Percentiles rank a stretch among this genome's conserved stretches.
These are phyloP conservation scores for Crotalus helleri DNA, from an alignment of 2,113 vertebrate species.

Conservation along the genomic window DNA sequence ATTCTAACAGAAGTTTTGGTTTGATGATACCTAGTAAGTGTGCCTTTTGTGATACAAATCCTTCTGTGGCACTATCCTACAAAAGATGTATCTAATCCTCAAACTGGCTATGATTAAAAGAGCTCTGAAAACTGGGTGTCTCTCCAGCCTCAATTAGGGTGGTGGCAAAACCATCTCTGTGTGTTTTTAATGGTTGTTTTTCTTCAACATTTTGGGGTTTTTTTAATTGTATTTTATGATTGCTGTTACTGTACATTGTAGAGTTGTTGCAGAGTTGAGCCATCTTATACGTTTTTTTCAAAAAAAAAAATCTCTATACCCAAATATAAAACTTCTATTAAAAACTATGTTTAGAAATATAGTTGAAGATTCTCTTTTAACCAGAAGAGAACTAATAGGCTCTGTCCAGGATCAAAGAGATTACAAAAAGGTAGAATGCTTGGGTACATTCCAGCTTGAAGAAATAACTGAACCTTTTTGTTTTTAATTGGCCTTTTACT, in stretches of 20 bases:
- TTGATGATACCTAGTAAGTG: not conserved
- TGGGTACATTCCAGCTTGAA: conserved; percentile 22
- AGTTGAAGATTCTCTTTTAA: not conserved
- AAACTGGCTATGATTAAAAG: not conserved
- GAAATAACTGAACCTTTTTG: conserved; percentile 37
- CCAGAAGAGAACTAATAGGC: conserved; percentile 27
- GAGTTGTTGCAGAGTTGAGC: not conserved
- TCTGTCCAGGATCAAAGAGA: conserved; percentile 37
- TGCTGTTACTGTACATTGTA: not conserved
- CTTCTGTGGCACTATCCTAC: not conserved
- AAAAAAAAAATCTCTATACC: not conserved
- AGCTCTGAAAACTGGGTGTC: not conserved
- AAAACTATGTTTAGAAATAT: conserved; percentile 28
- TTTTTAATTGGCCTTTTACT: conserved; percentile 44
- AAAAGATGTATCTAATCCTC: not conserved
- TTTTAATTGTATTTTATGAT: not conserved
- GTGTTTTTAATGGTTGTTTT: not conserved
- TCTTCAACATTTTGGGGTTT: not conserved
- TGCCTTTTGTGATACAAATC: not conserved
- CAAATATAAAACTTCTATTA: not conserved
- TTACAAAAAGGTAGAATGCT: conserved; percentile 39
- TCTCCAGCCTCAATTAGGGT: not conserved
- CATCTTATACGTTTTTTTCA: not conserved
- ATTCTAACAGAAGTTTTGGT: not conserved
- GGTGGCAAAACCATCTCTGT: not conserved